Conservation (phyloP, 2,888 invertebrate genomes). For the Diploptera punctata region DNA sequence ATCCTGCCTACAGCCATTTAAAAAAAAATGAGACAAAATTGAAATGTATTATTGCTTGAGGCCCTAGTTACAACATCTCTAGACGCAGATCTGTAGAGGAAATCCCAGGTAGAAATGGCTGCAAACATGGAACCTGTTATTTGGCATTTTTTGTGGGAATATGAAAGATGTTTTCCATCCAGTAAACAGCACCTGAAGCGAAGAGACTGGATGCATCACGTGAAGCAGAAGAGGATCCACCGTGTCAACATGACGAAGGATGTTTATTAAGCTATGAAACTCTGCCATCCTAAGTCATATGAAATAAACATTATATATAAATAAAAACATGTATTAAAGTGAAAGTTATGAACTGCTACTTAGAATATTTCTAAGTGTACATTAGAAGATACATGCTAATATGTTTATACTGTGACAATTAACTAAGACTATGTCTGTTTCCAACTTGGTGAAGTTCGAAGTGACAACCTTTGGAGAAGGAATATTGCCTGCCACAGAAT, state of each 20-base stretch:
- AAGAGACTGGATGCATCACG: background rate
- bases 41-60: background rate
- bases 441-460: background rate
- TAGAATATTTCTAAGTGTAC: slow-evolving; percentile 21
- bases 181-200: background rate
- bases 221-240: background rate
- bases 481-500: background rate
- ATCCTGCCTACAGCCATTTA: background rate
- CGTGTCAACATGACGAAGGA: too few relatives aligned
- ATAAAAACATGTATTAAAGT: slow-evolving; percentile 21
- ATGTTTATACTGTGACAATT: slow-evolving; percentile 17
- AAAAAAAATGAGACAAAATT: background rate
- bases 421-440: slow-evolving; percentile 8
- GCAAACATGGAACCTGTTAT: background rate
- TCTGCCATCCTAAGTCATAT: slow-evolving; percentile 32
- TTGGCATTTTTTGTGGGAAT: background rate
- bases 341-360: slow-evolving; percentile 16
- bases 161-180: background rate
- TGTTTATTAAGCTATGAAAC: slow-evolving; percentile 3
- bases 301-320: slow-evolving; percentile 20
- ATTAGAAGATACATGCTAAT: slow-evolving; percentile 10
- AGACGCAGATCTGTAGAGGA: background rate
- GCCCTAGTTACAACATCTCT: slow-evolving; percentile 4
- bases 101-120: background rate
- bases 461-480: background rate